Base-by-base conservation (phyloP, 2,797 vertebrate species). In the Oceanodroma leucorhoa region DNA sequence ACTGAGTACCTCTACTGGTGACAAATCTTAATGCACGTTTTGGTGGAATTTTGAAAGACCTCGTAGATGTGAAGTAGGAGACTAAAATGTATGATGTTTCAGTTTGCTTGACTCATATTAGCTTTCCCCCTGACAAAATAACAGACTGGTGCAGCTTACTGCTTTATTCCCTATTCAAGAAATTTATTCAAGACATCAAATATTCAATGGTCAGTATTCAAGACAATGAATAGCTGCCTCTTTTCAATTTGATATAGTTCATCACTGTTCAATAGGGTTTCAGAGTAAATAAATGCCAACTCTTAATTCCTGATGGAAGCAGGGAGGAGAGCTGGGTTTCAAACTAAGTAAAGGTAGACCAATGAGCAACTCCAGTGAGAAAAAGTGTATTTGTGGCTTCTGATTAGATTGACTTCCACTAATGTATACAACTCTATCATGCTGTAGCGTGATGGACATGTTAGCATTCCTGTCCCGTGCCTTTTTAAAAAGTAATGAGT, bases 391-490 rank as follows among this genome's bases (percentile, higher is more conserved):
- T 48, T 51, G 3, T 69, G 87, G 14, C 18, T 79, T 60, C 19
- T 26, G 65, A 27, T 40, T 50, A 36, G 18, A 46, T 19, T 65
- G 41, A 58, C 8, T 89, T 91, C 27, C 14, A 54, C 32, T 72
- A 41, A 45, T 4, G 2, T 27, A 11, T 23, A 17, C 2, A 66
- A 26, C 9, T 79, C 58, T 61, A 22, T 61, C 46, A 79, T 30
- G 19, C 7, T 1, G 1, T 29, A 54, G 13, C 0, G 1, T 43
- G 51, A 54, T 51, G 23, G 27, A 23, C 27, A 40, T 26, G 10
- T 7, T 57, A 80, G 3, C 17, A 54, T 87, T 76, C 32, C 41
- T 36, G 22, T 40, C 17, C 1, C 1, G 7, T 60, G 16, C 21
- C 19, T 83, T 94, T 90, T 61, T 4, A 77, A 87, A 87, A 83